These are phyloP conservation scores for Zaprionus ghesquierei DNA, from an alignment of 1,140 invertebrate genomes.

Conservation along the genomic window DNA sequence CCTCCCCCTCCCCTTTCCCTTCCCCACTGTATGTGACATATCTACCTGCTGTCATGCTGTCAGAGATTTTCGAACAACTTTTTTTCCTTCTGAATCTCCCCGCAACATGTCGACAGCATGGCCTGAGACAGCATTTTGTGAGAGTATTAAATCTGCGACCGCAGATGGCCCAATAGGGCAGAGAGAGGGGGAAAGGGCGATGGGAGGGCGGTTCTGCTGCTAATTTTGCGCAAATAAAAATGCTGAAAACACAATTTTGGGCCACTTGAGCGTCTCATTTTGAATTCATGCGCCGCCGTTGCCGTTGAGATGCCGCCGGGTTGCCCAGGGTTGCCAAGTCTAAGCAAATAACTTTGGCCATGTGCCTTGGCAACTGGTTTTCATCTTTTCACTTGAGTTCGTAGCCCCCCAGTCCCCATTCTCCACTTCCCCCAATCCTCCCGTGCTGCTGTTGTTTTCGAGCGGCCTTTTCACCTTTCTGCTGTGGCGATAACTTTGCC, in stretches of 20 bases:
- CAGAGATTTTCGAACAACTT: not conserved
- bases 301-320: conserved; percentile 23
- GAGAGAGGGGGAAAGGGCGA: not conserved
- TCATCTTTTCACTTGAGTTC: conserved; percentile 16
- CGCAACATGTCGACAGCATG: not conserved
- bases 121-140: not conserved
- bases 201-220: conserved; percentile 14
- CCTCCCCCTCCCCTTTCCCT: not conserved
- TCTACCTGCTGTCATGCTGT: not conserved
- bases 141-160: conserved; percentile 1
- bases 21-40: not conserved
- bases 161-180: not conserved
- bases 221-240: conserved; percentile 78
- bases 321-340: conserved; percentile 25
- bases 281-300: conserved; percentile 73
- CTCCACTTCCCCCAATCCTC: not conserved
- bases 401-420: not conserved
- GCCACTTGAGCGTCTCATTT: conserved; percentile 69
- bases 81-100: too few relatives aligned
- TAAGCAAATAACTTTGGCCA: conserved; percentile 45
- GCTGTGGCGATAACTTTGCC: conserved; percentile 38
- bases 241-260: conserved; percentile 59
- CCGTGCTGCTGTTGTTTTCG: conserved; percentile 5
- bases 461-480: conserved; percentile 45
- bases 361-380: conserved; percentile 43